Evolutionary conservation across 2,888 invertebrate genomes (phyloP), one percentile per base, ranked within the genome.

Genomic region (Ennomos quercinarius): DNA sequence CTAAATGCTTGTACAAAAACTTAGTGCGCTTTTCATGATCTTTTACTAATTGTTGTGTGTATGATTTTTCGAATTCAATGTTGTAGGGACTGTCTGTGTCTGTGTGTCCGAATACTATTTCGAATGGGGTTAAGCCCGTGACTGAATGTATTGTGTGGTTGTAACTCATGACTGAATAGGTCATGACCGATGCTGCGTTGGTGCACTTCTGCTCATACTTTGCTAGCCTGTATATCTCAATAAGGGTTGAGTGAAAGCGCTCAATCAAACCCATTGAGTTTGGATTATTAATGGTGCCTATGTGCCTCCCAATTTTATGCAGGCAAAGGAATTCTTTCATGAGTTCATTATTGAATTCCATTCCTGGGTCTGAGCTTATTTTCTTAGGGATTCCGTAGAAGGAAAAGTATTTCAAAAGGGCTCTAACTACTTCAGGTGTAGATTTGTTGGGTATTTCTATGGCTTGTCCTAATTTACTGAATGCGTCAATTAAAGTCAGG

Each of bases 391-490:
- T 27, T 0, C 72, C 72, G 12, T 75, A 73, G 5, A 60, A 47
- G 9, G 64, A 67, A 34, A 73, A 73, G 40, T 70, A 73, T 50
- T 71, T 73, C 6, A 74, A 61, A 27, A 76, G 36, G 4, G 72
- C 67, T 57, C 60, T 59, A 8, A 72, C 57, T n/a, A 72, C 63
- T 68, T 73, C 71, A 0, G 70, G 68, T 8, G 73, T 72, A 0
- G 60, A 55, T 51, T 62, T 59, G 42, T 68, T 69, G 10, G 49
- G 9, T 11, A 77, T 63, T 34, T 66, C 45, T 0, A 73, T 47
- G 0, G 73, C 74, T 58, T 76, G 73, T 9, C 67, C 73, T 51
- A 74, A 27, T 61, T 74, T 73, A 9, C 44, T 45, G 9, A 45
- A 45, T 6, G 44, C 44, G 9, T 45, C 44, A 5, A 45, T 9